Evolutionary conservation across 2,113 vertebrate species (phyloP).

Genomic region (Danionella cerebrum): DNA sequence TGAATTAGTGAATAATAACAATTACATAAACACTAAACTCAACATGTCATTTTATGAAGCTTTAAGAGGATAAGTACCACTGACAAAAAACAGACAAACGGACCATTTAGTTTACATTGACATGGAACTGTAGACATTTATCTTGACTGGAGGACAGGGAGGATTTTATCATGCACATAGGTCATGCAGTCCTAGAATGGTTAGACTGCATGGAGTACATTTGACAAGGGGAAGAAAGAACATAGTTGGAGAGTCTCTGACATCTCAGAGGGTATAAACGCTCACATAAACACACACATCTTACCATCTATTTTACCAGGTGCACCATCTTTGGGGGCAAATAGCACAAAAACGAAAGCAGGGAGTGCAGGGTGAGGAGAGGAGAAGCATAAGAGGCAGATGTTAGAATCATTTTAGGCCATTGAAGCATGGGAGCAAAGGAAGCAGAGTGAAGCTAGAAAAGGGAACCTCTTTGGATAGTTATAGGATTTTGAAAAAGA

Average conservation of each 20-base stretch:
- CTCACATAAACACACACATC: constrained; percentile 61
- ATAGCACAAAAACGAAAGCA: constrained; percentile 61
- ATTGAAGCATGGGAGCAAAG: constrained; percentile 29
- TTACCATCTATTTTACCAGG: constrained; percentile 94
- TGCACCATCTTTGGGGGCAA: constrained; percentile 93
- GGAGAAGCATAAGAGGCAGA: constrained; percentile 65
- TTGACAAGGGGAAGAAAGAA: constrained; percentile 17
- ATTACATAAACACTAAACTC: too few species aligned
- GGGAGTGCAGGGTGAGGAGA: constrained; percentile 70
- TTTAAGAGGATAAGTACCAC: too few species aligned
- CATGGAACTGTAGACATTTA: not conserved
- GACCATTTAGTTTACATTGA: not conserved
- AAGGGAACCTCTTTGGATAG: not conserved
- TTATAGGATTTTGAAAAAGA: not conserved
- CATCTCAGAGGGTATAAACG: not conserved
- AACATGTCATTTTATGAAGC: too few species aligned
- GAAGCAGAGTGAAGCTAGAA: constrained; percentile 5
- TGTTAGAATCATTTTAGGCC: constrained; percentile 39
- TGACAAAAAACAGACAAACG: not conserved
- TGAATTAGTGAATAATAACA: too few species aligned
- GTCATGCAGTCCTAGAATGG: constrained; percentile 28
- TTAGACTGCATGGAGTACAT: not conserved
- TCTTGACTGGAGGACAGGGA: not conserved
- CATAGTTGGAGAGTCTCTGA: constrained; percentile 3
- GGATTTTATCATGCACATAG: constrained; percentile 30